Evolutionary conservation across 2,797 vertebrate species (phyloP).

Genomic region (Galagoides demidoff): DNA sequence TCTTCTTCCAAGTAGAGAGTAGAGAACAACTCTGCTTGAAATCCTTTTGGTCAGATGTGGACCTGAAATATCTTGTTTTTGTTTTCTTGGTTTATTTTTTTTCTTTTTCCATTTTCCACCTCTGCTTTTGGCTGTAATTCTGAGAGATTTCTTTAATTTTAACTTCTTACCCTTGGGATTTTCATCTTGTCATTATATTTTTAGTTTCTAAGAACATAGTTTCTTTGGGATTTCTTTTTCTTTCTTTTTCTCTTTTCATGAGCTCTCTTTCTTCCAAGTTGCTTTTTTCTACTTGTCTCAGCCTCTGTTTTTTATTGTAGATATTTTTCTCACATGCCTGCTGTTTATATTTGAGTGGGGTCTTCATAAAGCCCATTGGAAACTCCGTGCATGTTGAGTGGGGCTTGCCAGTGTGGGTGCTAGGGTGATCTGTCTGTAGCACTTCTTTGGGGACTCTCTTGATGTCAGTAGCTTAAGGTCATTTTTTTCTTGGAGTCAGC

Average conservation of each 20-base stretch:
- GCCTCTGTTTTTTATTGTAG: not conserved
- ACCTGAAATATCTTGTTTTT: not conserved
- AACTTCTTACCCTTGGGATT: not conserved
- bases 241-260: not conserved
- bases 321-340: not conserved
- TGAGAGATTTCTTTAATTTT: not conserved
- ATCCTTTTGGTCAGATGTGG: not conserved
- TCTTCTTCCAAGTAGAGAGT: not conserved
- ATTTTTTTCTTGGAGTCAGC: not conserved
- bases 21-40: not conserved
- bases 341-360: not conserved
- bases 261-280: not conserved
- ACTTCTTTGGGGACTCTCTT: not conserved
- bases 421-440: not conserved
- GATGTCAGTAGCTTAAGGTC: not conserved
- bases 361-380: not conserved
- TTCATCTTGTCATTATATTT: slow-evolving; percentile 1
- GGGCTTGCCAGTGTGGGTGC: not conserved
- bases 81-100: not conserved
- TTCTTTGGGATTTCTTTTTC: not conserved
- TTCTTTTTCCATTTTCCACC: not conserved
- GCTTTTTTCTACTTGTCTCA: not conserved
- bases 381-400: not conserved
- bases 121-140: not conserved
- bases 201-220: not conserved